These are phyloP conservation scores for Plecturocebus donacophilus DNA, from an alignment of 2,113 vertebrate species.

Conservation along the genomic window DNA sequence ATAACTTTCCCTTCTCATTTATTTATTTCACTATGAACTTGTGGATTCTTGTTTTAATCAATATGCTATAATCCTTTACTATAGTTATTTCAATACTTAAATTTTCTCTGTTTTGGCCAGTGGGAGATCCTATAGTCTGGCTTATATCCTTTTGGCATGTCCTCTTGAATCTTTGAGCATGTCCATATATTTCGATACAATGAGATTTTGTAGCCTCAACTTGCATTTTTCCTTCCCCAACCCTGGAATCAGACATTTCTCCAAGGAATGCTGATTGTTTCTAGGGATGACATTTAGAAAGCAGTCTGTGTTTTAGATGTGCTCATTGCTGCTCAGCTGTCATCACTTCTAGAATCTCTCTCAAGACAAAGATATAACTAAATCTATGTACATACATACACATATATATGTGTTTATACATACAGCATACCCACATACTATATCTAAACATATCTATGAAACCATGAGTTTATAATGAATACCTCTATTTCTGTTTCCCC, in stretches of 20 bases:
- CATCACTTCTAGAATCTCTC: neutral
- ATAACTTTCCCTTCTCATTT: neutral
- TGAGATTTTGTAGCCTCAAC: neutral
- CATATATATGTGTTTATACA: neutral
- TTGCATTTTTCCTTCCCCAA: neutral
- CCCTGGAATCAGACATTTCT: neutral
- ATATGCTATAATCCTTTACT: neutral
- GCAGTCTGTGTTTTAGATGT: neutral
- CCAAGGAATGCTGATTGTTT: neutral
- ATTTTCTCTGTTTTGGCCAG: neutral
- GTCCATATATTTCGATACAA: neutral
- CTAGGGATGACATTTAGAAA: neutral
- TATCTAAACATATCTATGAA: neutral
- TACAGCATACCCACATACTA: neutral
- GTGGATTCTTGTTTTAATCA: slow-evolving; percentile 10
- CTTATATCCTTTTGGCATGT: neutral
- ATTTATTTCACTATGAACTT: neutral
- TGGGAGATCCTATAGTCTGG: neutral
- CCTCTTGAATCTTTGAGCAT: neutral
- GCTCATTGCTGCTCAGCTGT: neutral
- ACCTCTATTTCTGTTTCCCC: neutral
- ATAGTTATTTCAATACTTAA: neutral
- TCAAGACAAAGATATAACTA: neutral
- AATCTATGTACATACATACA: neutral
- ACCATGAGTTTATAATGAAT: neutral